Base-by-base conservation (phyloP, 2,888 invertebrate genomes). In the Perdita meconis region DNA sequence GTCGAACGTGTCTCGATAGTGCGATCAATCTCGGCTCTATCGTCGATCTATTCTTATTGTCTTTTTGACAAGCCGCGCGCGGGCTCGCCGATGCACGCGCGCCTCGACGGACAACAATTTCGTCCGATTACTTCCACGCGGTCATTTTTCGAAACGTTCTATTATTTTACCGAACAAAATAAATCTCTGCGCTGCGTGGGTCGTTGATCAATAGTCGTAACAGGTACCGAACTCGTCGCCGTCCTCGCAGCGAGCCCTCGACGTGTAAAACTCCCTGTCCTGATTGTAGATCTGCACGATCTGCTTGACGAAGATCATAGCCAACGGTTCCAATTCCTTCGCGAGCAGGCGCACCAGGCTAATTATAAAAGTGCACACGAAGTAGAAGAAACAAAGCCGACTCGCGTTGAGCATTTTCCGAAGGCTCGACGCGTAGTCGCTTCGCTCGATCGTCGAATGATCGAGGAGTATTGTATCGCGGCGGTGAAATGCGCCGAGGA, bases 321-420 rank as follows among this genome's bases (percentile, higher is more conserved):
- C 63, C 6, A 71, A 42, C 8, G 71, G 63, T 8, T 75, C 53
- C 42, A 72, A 47, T 2, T 70, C 59, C 13, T 64, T 70, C 16
- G 59, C 38, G 3, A 80, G 53, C 19, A 56, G 40, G 40, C 66
- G 55, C 2, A 74, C 38, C 6, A 80, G n/a, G 16, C 59, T 44
- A 8, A 80, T 59, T n/a, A 69, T 8, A 19, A 72, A 44, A 6
- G 78, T 78, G 40, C 53, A 81, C 0, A 55, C 38, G 16, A 69
- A 78, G 60, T 81, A 81, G 42, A 81, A 77, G 12, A 68, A n/a
- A 50, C 80, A 81, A 40, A 81, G 63, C 19, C 74, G 74, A 8
- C 44, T 44, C 8, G 42, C 77, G 44, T 42, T 53, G n/a, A 64
- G 53, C 80, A 80, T 80, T n/a, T 61, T 69, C 47, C 61, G 26